phyloP scores from a whole-genome alignment of 2,113 vertebrate species.

The Psophia crepitans region DNA sequence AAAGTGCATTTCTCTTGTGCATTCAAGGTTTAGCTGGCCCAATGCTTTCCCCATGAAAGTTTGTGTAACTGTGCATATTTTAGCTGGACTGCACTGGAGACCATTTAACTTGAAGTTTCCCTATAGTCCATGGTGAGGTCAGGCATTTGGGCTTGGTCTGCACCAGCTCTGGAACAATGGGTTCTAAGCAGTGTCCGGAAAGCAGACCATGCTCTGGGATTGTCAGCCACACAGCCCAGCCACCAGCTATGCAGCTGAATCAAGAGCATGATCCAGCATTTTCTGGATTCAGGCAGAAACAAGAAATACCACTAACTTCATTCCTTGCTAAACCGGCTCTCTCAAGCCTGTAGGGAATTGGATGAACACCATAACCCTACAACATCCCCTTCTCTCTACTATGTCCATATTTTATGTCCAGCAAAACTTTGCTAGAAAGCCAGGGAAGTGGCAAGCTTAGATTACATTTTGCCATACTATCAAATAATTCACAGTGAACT shows the following conservation, averaged over 20 bases:
- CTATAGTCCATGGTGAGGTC: accelerated
- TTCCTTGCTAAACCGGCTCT: neutral
- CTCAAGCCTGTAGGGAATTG: neutral
- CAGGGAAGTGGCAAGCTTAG: neutral
- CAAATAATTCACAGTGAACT: slow-evolving; percentile 14
- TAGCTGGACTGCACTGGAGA: neutral
- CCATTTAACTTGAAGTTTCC: neutral
- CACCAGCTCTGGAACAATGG: accelerated
- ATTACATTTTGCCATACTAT: neutral
- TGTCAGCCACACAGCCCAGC: neutral
- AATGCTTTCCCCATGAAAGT: neutral
- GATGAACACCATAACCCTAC: neutral
- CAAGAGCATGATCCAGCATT: neutral
- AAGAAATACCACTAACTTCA: neutral
- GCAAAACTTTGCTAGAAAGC: neutral
- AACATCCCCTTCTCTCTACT: neutral
- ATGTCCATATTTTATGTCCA: neutral
- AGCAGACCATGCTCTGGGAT: neutral
- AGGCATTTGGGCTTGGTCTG: accelerated
- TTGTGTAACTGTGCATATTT: neutral
- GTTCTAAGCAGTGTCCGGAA: neutral
- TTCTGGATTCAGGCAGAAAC: neutral
- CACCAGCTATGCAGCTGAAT: neutral
- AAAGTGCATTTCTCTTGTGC: neutral
- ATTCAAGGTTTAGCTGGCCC: neutral